These are phyloP conservation scores for Pelosia muscerda DNA, from an alignment of 2,888 invertebrate genomes.

Conservation along the genomic window DNA sequence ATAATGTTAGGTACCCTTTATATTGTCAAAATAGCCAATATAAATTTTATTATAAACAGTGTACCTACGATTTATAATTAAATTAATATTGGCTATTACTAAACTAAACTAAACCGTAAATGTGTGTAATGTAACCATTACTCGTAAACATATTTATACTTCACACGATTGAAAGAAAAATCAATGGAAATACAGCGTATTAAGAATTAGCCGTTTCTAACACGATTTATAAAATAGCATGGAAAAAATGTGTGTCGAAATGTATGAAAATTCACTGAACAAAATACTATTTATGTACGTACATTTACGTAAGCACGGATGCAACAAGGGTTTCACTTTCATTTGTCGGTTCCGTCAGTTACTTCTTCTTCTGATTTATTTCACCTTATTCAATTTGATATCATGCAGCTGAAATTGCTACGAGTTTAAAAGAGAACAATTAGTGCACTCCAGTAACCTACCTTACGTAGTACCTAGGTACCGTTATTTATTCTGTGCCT, in stretches of 20 bases:
- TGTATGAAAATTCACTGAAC: constrained; percentile 24
- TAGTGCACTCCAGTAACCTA: not conserved
- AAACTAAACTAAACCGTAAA: constrained; percentile 15
- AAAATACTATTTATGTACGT: constrained; percentile 12
- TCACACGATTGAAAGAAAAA: constrained; percentile 16
- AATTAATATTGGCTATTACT: too few relatives aligned
- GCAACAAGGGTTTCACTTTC: not conserved
- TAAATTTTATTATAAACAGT: not conserved
- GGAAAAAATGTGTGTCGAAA: constrained; percentile 33
- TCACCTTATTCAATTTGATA: not conserved
- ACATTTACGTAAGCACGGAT: constrained; percentile 6
- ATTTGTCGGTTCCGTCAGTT: not conserved
- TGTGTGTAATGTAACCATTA: constrained; percentile 7
- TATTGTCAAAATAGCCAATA: not conserved
- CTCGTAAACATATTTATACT: constrained; percentile 10
- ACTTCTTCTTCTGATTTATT: not conserved
- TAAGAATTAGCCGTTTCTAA: too few relatives aligned
- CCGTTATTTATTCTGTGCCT: not conserved
- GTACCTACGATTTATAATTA: too few relatives aligned
- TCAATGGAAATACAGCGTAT: constrained; percentile 30
- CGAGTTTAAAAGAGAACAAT: not conserved
- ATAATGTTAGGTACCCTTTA: not conserved
- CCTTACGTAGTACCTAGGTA: too few relatives aligned
- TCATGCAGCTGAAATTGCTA: not conserved
- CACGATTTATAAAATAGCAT: constrained; percentile 21